Evolutionary conservation across 2,797 vertebrate genomes (phyloP), one percentile per base, ranked within the genome.

Genomic region (Tadarida brasiliensis): DNA sequence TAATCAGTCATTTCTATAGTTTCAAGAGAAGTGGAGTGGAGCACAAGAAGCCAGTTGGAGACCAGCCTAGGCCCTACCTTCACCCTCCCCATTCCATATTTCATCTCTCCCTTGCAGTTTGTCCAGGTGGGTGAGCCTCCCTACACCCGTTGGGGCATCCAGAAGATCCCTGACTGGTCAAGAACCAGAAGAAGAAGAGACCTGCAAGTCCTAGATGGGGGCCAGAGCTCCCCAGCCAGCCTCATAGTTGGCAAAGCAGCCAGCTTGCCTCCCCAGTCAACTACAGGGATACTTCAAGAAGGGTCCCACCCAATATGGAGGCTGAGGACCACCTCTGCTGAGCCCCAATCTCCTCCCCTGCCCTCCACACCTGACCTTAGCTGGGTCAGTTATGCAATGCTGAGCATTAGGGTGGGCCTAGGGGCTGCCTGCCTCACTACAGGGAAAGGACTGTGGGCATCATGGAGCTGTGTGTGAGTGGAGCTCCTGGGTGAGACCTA

Each of bases 361-460:
- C 87, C 68, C 82, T 59, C 73, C n/a, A 20, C 47, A 35, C 14
- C n/a, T 44, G 59, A 19, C 71, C 94, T 93, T 54, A 86, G 59
- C 87, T 97, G 97, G 77, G 95, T 94, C 90, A 80, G 96, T 97
- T 97, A 97, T 98, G 98, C 97, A 92, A 97, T 98, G 98, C 97
- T 98, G 97, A 93, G 98, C 97, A 84, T 59, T 19, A 39, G 93
- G 70, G 86, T 96, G 94, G 77, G 90, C 92, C 86, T 44, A 54
- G 94, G 87, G 83, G 39, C 67, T 26, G 91, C 96, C 92, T 88
- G 84, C 89, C 84, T 90, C 89, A n/a, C 33, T 33, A 8, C n/a
- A 20, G 87, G 80, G 68, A 94, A 15, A 63, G 61, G 80, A 93
- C 7, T 28, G 76, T 57, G 90, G 85, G 54, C 92, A 73, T 57